A percentile compares a stretch with the other conserved stretches of the same genome.
These are phyloP conservation scores for Stenodera caucasica DNA, from an alignment of 2,888 invertebrate genomes.

Conservation along the genomic window DNA sequence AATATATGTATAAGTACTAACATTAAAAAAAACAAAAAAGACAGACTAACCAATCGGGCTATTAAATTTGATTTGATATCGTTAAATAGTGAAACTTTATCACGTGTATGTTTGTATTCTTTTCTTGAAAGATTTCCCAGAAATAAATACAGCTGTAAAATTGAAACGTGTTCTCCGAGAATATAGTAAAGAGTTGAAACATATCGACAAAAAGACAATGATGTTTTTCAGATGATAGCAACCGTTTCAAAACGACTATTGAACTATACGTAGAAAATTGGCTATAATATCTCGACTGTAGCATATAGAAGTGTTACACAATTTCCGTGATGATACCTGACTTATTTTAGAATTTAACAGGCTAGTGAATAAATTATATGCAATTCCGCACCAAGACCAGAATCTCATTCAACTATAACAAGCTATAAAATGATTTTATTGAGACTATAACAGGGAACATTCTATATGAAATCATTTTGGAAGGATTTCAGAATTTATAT, in stretches of 20 bases:
- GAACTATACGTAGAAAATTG: background rate
- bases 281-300: background rate
- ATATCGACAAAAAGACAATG: background rate
- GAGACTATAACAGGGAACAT: too few relatives aligned
- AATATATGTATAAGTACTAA: too few relatives aligned
- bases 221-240: background rate
- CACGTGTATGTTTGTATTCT: too few relatives aligned
- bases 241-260: background rate
- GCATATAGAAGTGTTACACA: background rate
- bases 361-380: conserved; percentile 7
- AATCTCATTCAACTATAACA: conserved; percentile 11
- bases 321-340: conserved; percentile 5
- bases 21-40: too few relatives aligned
- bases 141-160: background rate
- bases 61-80: too few relatives aligned
- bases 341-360: conserved; percentile 8
- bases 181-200: background rate
- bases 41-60: too few relatives aligned
- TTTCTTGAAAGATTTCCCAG: background rate
- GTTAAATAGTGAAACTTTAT: too few relatives aligned
- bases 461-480: too few relatives aligned
- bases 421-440: conserved; percentile 11
- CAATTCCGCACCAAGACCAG: conserved; percentile 2
- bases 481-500: too few relatives aligned
- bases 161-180: background rate